Evolutionary conservation across 2,888 invertebrate species (phyloP), one percentile per base, ranked within the genome.

Genomic region (Drosophila helvetica): DNA sequence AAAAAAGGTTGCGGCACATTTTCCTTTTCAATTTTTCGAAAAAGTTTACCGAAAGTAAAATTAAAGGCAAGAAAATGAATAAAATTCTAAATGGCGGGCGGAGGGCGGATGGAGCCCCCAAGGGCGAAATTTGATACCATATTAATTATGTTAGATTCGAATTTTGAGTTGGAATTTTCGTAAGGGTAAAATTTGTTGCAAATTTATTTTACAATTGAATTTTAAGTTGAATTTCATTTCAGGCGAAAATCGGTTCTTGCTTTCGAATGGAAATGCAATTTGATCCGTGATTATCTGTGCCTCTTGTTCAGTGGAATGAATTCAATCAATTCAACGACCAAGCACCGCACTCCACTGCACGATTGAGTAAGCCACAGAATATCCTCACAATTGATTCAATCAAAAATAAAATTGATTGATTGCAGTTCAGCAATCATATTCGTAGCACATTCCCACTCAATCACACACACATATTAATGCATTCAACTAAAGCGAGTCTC

Each of bases 11-110:
- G 22, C 46, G 48, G 54, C 62, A 60, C 38, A 57, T 57, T 74
- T 65, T 71, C 70, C 69, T 70, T 58, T 78, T 84, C 66, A 74
- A 84, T 77, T 84, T 84, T 73, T 48, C 38, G 75, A 67, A 63
- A 67, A 66, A 66, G 52, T 33, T 53, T 47, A 22, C 38, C 18
- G 43, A 51, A 53, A 30, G 10, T 3, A 3, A 4, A 19, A 25
- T 27, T 22, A 7, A 38, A 22, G 61, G 15, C n/a, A n/a, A 46
- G 12, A 22, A 25, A 33, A 15, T 33, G n/a, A 30, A 12, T 12
- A 5, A 12, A 33, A 33, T 12, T 33, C 12, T 5, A 4, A 30
- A 33, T 12, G 33, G 12, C n/a, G n/a, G n/a, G n/a, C n/a, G n/a
- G n/a, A n/a, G n/a, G n/a, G n/a, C n/a, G n/a, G n/a, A 12, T 6